Evolutionary conservation across 2,888 invertebrate genomes (phyloP).

Genomic region (Oscheius myriophilus): DNA sequence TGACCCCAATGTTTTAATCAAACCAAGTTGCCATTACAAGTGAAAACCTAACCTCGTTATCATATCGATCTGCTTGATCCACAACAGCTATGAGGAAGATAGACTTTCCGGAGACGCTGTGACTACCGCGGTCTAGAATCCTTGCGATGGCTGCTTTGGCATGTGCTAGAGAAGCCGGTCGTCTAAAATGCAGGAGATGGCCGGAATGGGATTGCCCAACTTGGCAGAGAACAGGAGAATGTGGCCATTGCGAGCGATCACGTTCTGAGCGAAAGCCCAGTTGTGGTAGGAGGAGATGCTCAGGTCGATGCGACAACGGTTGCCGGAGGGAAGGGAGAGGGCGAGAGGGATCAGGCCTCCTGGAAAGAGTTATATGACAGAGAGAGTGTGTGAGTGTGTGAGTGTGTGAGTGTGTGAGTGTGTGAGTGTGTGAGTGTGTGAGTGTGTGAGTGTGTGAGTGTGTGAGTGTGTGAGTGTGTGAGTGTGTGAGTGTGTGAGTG

Average conservation of each 20-base stretch:
- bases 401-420: not conserved
- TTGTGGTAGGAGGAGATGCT: slow-evolving; percentile 36
- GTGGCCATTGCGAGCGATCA: slow-evolving; percentile 31
- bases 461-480: too few relatives aligned
- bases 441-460: too few relatives aligned
- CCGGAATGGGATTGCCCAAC: not conserved
- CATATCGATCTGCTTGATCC: slow-evolving; percentile 39
- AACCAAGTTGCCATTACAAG: too few relatives aligned
- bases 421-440: too few relatives aligned
- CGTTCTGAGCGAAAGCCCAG: slow-evolving; percentile 28
- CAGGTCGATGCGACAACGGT: slow-evolving; percentile 33
- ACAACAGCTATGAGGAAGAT: slow-evolving; percentile 51
- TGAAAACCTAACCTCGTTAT: slow-evolving; percentile 25
- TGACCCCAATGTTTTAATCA: too few relatives aligned
- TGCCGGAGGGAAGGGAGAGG: slow-evolving; percentile 13
- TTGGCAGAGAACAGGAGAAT: slow-evolving; percentile 37
- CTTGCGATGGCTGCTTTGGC: slow-evolving; percentile 41
- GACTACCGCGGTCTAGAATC: slow-evolving; percentile 38
- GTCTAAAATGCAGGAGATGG: slow-evolving; percentile 10
- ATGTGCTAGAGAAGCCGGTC: slow-evolving; percentile 47
- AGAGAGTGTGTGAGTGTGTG: slow-evolving; percentile 23
- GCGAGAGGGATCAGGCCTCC: slow-evolving; percentile 32
- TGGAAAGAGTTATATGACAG: not conserved
- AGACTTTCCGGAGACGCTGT: slow-evolving; percentile 32
- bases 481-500: too few relatives aligned